Percentiles rank a stretch among this genome's conserved stretches.
phyloP scores from a whole-genome alignment of 2,888 invertebrate genomes.

The Euzetes globulus region DNA sequence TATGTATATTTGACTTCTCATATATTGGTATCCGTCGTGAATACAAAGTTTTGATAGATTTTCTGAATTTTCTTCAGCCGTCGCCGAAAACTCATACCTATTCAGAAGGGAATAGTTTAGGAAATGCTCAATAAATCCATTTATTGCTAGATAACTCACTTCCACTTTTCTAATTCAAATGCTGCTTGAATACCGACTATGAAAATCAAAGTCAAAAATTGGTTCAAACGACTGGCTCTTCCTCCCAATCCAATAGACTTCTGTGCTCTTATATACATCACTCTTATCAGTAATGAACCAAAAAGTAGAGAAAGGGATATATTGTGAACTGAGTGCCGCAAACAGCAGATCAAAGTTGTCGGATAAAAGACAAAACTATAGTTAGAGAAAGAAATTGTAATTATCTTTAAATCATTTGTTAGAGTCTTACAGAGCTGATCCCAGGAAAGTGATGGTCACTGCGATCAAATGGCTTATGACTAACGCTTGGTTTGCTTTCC shows the following conservation, averaged over 20 bases:
- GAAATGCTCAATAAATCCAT: not conserved
- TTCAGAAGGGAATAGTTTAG: not conserved
- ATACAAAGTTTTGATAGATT: conserved; percentile 19
- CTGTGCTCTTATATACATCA: conserved; percentile 32
- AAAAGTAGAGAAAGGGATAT: conserved; percentile 34
- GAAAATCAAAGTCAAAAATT: conserved; percentile 40
- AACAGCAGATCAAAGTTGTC: conserved; percentile 29
- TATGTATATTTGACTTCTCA: conserved; percentile 32
- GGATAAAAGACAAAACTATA: conserved; percentile 32
- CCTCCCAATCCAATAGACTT: conserved; percentile 36
- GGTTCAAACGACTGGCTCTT: conserved; percentile 39
- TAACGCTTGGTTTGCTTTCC: conserved; percentile 37
- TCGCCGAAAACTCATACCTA: conserved; percentile 27
- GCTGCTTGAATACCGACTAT: conserved; percentile 41
- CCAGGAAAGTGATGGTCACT: conserved; percentile 38
- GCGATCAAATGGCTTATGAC: conserved; percentile 38
- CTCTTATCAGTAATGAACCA: conserved; percentile 28
- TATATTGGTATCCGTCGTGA: conserved; percentile 6
- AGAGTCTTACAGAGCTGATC: conserved; percentile 37
- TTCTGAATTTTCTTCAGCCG: not conserved
- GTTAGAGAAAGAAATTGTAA: not conserved
- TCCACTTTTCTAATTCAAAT: conserved; percentile 40
- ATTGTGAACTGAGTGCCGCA: conserved; percentile 31
- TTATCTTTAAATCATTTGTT: not conserved
- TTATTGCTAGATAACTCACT: not conserved